phyloP scores from a whole-genome alignment of 2,888 invertebrate species.

The Phengaris alcon region DNA sequence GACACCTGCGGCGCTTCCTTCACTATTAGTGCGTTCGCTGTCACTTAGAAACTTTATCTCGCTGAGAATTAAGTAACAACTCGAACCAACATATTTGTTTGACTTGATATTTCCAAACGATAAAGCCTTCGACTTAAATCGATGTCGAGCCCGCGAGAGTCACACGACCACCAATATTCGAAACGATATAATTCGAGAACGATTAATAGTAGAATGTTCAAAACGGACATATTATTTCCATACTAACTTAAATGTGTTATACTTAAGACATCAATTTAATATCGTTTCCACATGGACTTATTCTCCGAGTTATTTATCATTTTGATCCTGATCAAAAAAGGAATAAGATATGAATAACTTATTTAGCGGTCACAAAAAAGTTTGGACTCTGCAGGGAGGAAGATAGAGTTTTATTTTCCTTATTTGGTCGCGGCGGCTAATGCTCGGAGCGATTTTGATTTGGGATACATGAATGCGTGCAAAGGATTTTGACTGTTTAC shows the following conservation, averaged over 20 bases:
- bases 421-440: constrained; percentile 46
- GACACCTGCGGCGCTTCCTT: constrained; percentile 11
- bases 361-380: constrained; percentile 58
- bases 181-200: background rate
- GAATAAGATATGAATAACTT: constrained; percentile 72
- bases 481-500: constrained; percentile 79
- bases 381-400: constrained; percentile 51
- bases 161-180: background rate
- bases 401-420: constrained; percentile 50
- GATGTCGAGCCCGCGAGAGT: background rate
- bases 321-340: constrained; percentile 75
- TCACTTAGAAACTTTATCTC: constrained; percentile 19
- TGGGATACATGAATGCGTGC: constrained; percentile 78
- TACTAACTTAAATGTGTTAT: constrained; percentile 34
- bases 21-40: constrained; percentile 13
- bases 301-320: constrained; percentile 76
- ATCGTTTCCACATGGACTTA: constrained; percentile 73
- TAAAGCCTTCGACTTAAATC: constrained; percentile 17
- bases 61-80: constrained; percentile 15
- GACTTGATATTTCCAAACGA: constrained; percentile 9
- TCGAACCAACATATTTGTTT: constrained; percentile 2
- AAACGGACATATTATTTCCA: constrained; percentile 20
- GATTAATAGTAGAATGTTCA: constrained; percentile 20
- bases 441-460: constrained; percentile 76
- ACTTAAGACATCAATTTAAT: constrained; percentile 75